phyloP scores from a whole-genome alignment of 2,888 invertebrate species.

The Lysandra bellargus region DNA sequence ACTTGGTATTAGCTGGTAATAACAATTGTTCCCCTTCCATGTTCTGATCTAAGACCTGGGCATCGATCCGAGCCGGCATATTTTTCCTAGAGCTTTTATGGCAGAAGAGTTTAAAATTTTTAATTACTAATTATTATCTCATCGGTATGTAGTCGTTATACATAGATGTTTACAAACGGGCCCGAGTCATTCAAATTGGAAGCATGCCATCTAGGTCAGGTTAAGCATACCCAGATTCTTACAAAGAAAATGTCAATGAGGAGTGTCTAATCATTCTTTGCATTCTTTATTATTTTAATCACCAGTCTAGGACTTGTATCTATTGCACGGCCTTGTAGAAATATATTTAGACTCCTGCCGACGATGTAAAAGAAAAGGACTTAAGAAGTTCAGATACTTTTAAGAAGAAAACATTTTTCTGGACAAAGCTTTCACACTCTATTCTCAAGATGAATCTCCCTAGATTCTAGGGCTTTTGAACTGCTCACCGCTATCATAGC shows the following conservation, averaged over 20 bases:
- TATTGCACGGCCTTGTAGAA: background rate
- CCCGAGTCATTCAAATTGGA: conserved; percentile 12
- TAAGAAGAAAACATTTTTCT: too few relatives aligned
- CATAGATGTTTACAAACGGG: background rate
- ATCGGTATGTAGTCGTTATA: background rate
- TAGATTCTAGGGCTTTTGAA: too few relatives aligned
- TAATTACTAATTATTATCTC: background rate
- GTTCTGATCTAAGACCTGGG: background rate
- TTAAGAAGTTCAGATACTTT: too few relatives aligned
- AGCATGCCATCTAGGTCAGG: conserved; percentile 23
- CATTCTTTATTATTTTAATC: background rate
- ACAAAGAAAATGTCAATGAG: conserved; percentile 26
- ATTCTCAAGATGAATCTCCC: too few relatives aligned
- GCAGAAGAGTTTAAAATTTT: background rate
- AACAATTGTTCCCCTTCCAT: background rate
- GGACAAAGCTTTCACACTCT: too few relatives aligned
- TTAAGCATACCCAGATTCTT: conserved; percentile 17
- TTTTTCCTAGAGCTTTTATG: background rate
- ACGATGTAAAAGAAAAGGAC: too few relatives aligned
- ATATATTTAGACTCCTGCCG: too few relatives aligned
- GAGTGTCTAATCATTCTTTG: conserved; percentile 2
- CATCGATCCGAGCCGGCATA: background rate
- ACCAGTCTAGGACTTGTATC: background rate
- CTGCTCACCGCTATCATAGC: too few relatives aligned
- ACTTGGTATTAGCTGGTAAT: too few relatives aligned